These are phyloP conservation scores for Heterotilapia buettikoferi DNA, from an alignment of 2,113 vertebrate species.

Conservation along the genomic window DNA sequence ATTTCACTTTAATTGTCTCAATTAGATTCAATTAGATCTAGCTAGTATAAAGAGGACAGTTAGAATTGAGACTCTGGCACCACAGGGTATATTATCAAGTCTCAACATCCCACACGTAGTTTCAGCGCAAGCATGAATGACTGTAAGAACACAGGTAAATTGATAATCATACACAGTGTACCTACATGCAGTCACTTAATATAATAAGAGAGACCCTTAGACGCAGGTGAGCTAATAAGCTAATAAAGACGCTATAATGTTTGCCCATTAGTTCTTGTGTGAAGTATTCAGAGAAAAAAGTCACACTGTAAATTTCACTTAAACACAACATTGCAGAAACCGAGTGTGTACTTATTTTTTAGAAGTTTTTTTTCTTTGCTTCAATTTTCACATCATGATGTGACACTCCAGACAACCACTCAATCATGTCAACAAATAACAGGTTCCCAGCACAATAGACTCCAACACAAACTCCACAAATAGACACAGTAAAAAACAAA, in stretches of 20 bases:
- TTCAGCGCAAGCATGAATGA: slow-evolving; percentile 4
- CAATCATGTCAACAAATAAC: not conserved
- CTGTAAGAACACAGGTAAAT: not conserved
- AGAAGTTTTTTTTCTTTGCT: not conserved
- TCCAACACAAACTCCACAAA: not conserved
- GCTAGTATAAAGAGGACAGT: slow-evolving; percentile 12
- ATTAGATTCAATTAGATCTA: slow-evolving; percentile 64
- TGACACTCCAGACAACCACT: not conserved
- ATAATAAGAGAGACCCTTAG: not conserved
- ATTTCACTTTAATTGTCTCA: slow-evolving; percentile 65
- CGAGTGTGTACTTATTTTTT: not conserved
- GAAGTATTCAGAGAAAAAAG: not conserved
- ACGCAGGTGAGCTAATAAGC: not conserved
- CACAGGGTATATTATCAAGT: slow-evolving; percentile 3
- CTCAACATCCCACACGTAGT: slow-evolving; percentile 41
- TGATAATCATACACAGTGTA: not conserved
- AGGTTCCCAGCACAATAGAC: not conserved
- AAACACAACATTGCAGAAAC: not conserved
- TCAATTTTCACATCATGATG: not conserved
- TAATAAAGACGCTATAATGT: not conserved
- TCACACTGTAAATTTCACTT: not conserved
- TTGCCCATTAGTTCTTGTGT: not conserved
- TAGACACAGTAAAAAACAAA: not conserved
- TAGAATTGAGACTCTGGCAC: slow-evolving; percentile 14
- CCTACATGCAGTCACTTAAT: not conserved